A percentile compares a stretch with the other conserved stretches of the same genome.
Conservation (phyloP, 1,140 invertebrate genomes). For the Leptinotarsa defecta region DNA sequence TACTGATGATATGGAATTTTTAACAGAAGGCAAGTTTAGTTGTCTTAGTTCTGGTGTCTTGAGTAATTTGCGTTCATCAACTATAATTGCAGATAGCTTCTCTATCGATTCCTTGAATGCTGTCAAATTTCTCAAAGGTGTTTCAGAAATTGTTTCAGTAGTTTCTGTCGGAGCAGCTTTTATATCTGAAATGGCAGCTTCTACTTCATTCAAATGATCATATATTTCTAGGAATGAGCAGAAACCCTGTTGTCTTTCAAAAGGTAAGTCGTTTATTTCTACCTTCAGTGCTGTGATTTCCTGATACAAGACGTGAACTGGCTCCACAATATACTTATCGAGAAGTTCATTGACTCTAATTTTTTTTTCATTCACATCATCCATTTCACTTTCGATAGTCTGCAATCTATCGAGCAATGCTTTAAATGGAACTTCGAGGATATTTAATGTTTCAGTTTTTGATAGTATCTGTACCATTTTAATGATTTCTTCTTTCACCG, state of each 20-base stretch:
- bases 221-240: conserved; percentile 30
- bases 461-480: neutral
- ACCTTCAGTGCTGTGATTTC: conserved; percentile 31
- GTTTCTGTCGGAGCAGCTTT: conserved; percentile 1
- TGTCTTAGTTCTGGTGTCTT: conserved; percentile 24
- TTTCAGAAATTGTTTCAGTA: conserved; percentile 13
- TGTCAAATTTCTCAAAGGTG: neutral
- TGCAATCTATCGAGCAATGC: conserved; percentile 3
- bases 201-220: conserved; percentile 17
- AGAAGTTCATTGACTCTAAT: neutral
- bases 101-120: conserved; percentile 30
- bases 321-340: conserved; percentile 10
- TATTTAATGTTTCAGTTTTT: neutral
- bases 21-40: conserved; percentile 20
- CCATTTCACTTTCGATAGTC: neutral
- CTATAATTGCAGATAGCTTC: conserved; percentile 26
- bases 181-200: neutral
- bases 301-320: conserved; percentile 18
- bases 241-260: conserved; percentile 35
- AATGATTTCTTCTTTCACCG: conserved; percentile 28
- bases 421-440: neutral
- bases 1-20: conserved; percentile 21
- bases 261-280: conserved; percentile 28
- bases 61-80: conserved; percentile 17
- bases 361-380: neutral